Base-by-base conservation (phyloP, 1,140 invertebrate genomes). In the Drosophila sturtevanti region DNA sequence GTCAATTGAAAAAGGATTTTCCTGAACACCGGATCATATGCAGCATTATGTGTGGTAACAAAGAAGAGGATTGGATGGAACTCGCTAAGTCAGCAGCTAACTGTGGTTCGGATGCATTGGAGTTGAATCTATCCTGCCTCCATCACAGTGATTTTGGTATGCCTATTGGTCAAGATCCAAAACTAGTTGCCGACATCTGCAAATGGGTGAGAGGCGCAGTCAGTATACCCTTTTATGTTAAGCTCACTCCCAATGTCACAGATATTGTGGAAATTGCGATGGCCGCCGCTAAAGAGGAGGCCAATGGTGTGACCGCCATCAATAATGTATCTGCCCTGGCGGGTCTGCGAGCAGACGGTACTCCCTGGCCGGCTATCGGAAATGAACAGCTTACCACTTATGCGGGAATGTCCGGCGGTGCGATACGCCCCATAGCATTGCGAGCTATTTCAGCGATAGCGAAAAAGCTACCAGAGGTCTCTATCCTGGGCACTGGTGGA, bases 131-230 rank as follows among this genome's bases (percentile, higher is more conserved):
- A 12, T 99, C 97, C 0, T 99, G 98, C 93, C 98, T 98, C 2
- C 98, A 99, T 93, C 98, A 98, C 16, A 94, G 96, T 68, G 98
- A 98, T 61, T 99, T 99, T 98, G 98, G 98, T 0, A 68, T 99
- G 18, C 98, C 98, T 18, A 99, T 98, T 93, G 98, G 98, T 72
- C 98, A 98, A 94, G 95, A 98, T 93, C 95, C 97, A 0, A 94
- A 95, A 27, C 91, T 98, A 52, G 98, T 99, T 0, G 93, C 95
- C 62, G 95, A 97, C 69, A 99, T 99, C 90, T 97, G 97, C 7
- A 92, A 93, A 59, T 99, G 98, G 98, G 97, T 99, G 3, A 93
- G 95, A 69, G 93, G 92, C 24, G 95, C 96, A 0, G 95, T 98
- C 0, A 97, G 96, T 81, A 98, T 99, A 77, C 98, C 98, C 14